These are phyloP conservation scores for Acanthopagrus latus DNA, from an alignment of 2,797 vertebrate species.

Conservation along the genomic window DNA sequence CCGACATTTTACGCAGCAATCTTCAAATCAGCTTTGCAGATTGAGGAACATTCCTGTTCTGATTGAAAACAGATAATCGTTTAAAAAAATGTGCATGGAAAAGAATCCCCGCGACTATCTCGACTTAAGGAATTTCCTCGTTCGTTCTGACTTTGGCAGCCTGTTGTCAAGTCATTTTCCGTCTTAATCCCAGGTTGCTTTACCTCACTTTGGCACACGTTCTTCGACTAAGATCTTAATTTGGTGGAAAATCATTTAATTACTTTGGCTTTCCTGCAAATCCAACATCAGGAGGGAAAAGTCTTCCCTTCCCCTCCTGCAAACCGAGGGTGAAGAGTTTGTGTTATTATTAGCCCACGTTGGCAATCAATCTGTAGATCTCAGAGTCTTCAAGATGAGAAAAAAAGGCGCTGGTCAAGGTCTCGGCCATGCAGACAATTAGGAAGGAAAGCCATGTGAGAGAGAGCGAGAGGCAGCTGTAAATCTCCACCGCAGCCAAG, in stretches of 20 bases:
- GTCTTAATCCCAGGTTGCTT: constrained; percentile 60
- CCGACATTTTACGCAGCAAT: neutral
- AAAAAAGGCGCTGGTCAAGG: constrained; percentile 72
- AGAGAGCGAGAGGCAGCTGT: constrained; percentile 70
- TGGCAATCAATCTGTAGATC: constrained; percentile 73
- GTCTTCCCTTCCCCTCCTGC: constrained; percentile 51
- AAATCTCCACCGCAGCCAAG: constrained; percentile 82
- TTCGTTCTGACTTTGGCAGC: constrained; percentile 35
- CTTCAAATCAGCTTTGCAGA: too few relatives aligned
- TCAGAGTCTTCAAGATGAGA: constrained; percentile 48
- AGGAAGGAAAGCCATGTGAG: constrained; percentile 67
- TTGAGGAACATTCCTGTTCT: constrained; percentile 5
- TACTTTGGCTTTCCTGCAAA: constrained; percentile 68
- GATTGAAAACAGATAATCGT: constrained; percentile 34
- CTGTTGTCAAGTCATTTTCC: constrained; percentile 21
- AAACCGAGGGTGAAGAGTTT: constrained; percentile 58
- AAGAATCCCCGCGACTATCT: constrained; percentile 36
- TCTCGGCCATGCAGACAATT: constrained; percentile 71
- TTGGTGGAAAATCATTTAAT: constrained; percentile 78
- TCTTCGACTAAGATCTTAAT: constrained; percentile 67
- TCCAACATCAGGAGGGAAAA: constrained; percentile 60
- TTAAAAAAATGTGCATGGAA: constrained; percentile 32
- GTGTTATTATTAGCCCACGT: constrained; percentile 74
- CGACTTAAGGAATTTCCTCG: constrained; percentile 36
- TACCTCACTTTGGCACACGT: constrained; percentile 48